phyloP scores from a whole-genome alignment of 2,888 invertebrate genomes.

The Trissoscelio sp. region DNA sequence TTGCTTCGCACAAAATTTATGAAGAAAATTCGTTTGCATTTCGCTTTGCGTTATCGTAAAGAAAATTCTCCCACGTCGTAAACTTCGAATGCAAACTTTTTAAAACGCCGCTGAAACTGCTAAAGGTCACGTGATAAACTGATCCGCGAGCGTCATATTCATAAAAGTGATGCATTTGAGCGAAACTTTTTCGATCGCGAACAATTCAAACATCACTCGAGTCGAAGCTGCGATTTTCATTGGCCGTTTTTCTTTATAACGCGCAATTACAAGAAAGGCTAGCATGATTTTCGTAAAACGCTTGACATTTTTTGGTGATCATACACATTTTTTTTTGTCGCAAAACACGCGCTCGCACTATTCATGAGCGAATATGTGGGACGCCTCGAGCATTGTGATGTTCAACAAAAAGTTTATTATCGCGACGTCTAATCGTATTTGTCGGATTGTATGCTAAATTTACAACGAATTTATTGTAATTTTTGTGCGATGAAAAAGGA shows the following conservation, averaged over 20 bases:
- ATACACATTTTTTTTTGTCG: constrained; percentile 7
- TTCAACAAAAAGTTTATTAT: constrained; percentile 34
- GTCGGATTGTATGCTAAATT: constrained; percentile 29
- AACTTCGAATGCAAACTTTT: constrained; percentile 21
- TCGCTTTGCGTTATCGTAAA: background rate
- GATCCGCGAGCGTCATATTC: constrained; percentile 12
- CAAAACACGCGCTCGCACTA: constrained; percentile 14
- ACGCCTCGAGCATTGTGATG: constrained; percentile 23
- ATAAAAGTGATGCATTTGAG: constrained; percentile 7
- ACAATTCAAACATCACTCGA: constrained; percentile 11
- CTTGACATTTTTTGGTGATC: constrained; percentile 21
- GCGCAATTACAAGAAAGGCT: background rate
- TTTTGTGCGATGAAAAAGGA: background rate
- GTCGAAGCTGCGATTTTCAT: background rate
- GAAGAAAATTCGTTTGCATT: background rate
- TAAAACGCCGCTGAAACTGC: constrained; percentile 17
- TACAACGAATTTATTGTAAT: constrained; percentile 20
- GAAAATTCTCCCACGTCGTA: constrained; percentile 13
- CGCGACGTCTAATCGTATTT: constrained; percentile 26
- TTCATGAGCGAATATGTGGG: constrained; percentile 24
- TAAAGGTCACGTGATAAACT: constrained; percentile 36
- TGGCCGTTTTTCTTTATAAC: background rate
- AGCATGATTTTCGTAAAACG: constrained; percentile 13
- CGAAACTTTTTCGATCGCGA: constrained; percentile 12
- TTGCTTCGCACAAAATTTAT: no score